Evolutionary conservation across 1,140 invertebrate species (phyloP), one percentile per base, ranked within the genome.

Genomic region (Tetramorium parvispinum): DNA sequence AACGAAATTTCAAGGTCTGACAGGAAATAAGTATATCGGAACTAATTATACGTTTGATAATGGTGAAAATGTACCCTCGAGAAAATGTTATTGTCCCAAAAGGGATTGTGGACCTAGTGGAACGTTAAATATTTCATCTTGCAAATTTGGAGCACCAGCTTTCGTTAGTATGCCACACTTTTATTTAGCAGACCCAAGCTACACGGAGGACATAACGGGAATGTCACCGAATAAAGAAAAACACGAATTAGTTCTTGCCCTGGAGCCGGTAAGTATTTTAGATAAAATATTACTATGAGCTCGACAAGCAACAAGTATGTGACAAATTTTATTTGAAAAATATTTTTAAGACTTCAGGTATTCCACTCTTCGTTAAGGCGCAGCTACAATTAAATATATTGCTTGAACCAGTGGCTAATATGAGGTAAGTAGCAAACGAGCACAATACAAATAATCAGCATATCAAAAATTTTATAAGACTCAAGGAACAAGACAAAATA

Each of bases 151-250:
- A 51, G 97, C 98, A 13, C 98, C 98, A 0, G 97, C 97, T 0
- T 98, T 97, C 91, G 95, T 98, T 37, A 98, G 98, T 8, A 97
- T 97, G 83, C 98, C 98, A 0, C 98, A 99, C 94, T 99, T 98
- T 95, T 97, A 98, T 92, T 94, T 97, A 85, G 98, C 97, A 1
- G 98, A 98, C 94, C 94, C 96, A 0, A 96, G 93, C 78, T 97
- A 98, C 71, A 83, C 93, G 11, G 87, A 97, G 16, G 94, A 95
- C 2, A 96, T 99, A 1, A 92, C 94, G 0, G 98, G 98, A 40
- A 94, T 99, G 94, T 89, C 95, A 0, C 98, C 98, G 0, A 94
- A 97, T 53, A 95, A 96, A 75, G 93, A 96, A 0, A 95, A 97
- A 90, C 98, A 98, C 91, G 95, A 96, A 86, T 97, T 98, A 89